Evolutionary conservation across 2,888 invertebrate genomes (phyloP).

Genomic region (Caenorhabditis zanzibari): DNA sequence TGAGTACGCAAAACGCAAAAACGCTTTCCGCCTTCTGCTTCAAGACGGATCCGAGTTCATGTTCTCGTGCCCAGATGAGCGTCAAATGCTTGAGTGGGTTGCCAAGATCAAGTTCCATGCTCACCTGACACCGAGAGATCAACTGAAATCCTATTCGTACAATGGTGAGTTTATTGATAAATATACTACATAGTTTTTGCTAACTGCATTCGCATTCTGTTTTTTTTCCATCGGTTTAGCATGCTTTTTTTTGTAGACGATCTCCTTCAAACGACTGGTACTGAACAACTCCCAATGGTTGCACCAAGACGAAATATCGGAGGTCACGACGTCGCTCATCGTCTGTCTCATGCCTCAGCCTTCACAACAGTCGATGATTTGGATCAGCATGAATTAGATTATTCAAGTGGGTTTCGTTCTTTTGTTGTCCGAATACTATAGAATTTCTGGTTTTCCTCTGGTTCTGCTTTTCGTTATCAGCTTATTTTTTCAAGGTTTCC

Average conservation of each 20-base stretch:
- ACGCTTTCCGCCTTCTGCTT: slow-evolving; percentile 92
- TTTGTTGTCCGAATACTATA: neutral
- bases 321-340: slow-evolving; percentile 46
- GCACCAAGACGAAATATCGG: slow-evolving; percentile 51
- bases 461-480: too few species aligned
- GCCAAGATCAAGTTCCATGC: slow-evolving; percentile 94
- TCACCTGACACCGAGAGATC: slow-evolving; percentile 88
- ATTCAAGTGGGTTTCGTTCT: slow-evolving; percentile 54
- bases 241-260: slow-evolving; percentile 41
- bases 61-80: slow-evolving; percentile 89
- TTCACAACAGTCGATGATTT: slow-evolving; percentile 49
- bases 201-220: neutral
- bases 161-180: slow-evolving; percentile 46
- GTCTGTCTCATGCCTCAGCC: slow-evolving; percentile 49
- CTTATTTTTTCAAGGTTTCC: too few species aligned
- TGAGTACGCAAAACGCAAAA: slow-evolving; percentile 96
- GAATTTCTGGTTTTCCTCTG: neutral
- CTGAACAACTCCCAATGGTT: slow-evolving; percentile 52
- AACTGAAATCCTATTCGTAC: slow-evolving; percentile 72
- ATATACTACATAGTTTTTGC: neutral
- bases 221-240: neutral
- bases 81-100: slow-evolving; percentile 85
- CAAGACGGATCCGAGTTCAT: slow-evolving; percentile 95
- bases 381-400: slow-evolving; percentile 60
- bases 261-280: slow-evolving; percentile 40